Base-by-base conservation (phyloP, 2,888 invertebrate species). In the Parthenolecanium corni region DNA sequence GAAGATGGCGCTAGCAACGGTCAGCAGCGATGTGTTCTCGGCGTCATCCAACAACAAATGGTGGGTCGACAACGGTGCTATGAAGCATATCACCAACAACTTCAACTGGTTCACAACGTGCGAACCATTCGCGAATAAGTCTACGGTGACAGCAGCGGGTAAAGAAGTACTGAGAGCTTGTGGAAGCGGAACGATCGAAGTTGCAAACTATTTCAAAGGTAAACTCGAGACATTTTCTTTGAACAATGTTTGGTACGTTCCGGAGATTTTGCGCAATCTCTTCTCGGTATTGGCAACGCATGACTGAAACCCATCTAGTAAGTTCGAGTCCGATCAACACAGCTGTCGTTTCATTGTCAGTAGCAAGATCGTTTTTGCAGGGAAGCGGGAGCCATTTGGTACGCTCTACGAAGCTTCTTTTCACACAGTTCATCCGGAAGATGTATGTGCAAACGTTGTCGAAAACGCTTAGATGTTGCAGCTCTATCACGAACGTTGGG, bases 51-150 rank as follows among this genome's bases (percentile, higher is more conserved):
- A 56, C 11, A 57, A 64, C 18, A 65, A 65, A 14, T 71, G 70
- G 71, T 71, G 68, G 69, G 67, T 72, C 6, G 71, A 72, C 57
- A 72, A 70, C 54, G 71, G 69, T 23, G 71, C 70, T 18, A 71
- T 70, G 18, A 70, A 66, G 11, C 70, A 71, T 61, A 68, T 71
- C 31, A 68, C 68, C 3, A 68, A 67, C 62, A 61, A 68, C 67
- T 25, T 54, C 68, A 68, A 46, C 2, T 47, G 18, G 20, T 58
- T 46, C 31, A 58, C 2, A 6, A n/a, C 20, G 6, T 58, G 20
- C 20, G 2, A 25, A 23, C 16, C 44, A 23, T 47, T 46, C 23
- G 12, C 11, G 2, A 46, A 3, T 21, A 16, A 6, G 2, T 21
- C 11, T 12, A 3, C 14, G 6, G 16, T 62, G 14, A 49, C 31